These are phyloP conservation scores for Conger conger DNA, from an alignment of 2,113 vertebrate species.

Conservation along the genomic window DNA sequence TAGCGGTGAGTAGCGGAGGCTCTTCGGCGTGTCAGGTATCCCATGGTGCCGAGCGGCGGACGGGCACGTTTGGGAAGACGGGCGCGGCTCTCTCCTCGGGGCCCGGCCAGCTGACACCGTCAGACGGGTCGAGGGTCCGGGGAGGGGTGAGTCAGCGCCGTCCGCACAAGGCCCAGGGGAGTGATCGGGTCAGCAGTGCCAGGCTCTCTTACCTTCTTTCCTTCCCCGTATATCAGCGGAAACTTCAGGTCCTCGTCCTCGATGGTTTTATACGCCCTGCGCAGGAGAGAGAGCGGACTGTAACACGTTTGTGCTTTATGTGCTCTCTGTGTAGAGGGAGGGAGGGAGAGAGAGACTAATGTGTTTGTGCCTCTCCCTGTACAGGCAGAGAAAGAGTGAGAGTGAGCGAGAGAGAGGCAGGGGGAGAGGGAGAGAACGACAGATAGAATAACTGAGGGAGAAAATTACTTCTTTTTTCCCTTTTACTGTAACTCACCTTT, in stretches of 20 bases:
- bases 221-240: constrained; percentile 67
- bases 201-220: constrained; percentile 78
- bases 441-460: neutral
- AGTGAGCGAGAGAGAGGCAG: neutral
- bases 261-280: constrained; percentile 79
- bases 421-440: neutral
- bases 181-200: neutral
- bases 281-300: neutral
- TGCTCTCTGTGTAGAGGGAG: neutral
- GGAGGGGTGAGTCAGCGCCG: neutral
- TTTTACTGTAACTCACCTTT: too few species aligned
- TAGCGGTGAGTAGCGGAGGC: too few species aligned
- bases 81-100: neutral
- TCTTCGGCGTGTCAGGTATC: neutral
- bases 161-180: neutral
- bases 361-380: too few species aligned
- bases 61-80: neutral
- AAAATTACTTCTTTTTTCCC: neutral
- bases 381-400: neutral
- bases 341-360: too few species aligned
- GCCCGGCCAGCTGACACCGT: neutral
- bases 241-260: constrained; percentile 69
- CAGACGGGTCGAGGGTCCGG: neutral
- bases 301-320: constrained; percentile 45
- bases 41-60: neutral